Conservation (phyloP, 2,113 vertebrate species). For the Fregata magnificens region DNA sequence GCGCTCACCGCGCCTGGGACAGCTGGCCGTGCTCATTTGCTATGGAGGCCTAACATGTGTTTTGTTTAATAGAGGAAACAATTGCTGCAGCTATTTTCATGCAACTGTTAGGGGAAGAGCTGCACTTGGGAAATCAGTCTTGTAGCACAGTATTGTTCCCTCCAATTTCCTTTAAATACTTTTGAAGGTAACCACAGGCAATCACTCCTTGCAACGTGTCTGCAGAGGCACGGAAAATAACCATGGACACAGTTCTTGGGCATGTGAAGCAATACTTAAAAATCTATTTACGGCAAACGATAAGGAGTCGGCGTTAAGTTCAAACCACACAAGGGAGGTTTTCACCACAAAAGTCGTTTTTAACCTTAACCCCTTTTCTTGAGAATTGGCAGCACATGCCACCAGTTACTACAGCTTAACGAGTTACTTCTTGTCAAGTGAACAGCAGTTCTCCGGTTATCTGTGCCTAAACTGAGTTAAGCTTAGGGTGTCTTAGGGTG, state of each 20-base stretch:
- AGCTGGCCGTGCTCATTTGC: background rate
- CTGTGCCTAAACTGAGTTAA: background rate
- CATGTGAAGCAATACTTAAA: background rate
- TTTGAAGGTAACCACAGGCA: background rate
- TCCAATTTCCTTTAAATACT: background rate
- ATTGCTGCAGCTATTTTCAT: background rate
- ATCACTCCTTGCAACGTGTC: background rate
- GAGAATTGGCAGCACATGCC: background rate
- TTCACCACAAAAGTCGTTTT: background rate
- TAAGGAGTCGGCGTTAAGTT: background rate
- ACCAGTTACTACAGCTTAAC: background rate
- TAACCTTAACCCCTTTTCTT: background rate
- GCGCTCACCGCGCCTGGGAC: background rate
- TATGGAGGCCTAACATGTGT: background rate
- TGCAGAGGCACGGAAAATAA: background rate
- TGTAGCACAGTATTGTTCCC: background rate
- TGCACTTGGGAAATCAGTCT: background rate
- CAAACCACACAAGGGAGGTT: background rate
- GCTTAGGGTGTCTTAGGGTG: background rate
- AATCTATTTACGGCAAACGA: conserved; percentile 27
- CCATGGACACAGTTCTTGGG: background rate
- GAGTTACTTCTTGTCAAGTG: background rate
- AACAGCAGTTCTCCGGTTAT: background rate
- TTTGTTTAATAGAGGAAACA: background rate
- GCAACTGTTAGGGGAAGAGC: background rate